Percentiles rank a stretch among this genome's conserved stretches.
These are phyloP conservation scores for Notocelia uddmanniana DNA, from an alignment of 2,888 invertebrate genomes.

Conservation along the genomic window DNA sequence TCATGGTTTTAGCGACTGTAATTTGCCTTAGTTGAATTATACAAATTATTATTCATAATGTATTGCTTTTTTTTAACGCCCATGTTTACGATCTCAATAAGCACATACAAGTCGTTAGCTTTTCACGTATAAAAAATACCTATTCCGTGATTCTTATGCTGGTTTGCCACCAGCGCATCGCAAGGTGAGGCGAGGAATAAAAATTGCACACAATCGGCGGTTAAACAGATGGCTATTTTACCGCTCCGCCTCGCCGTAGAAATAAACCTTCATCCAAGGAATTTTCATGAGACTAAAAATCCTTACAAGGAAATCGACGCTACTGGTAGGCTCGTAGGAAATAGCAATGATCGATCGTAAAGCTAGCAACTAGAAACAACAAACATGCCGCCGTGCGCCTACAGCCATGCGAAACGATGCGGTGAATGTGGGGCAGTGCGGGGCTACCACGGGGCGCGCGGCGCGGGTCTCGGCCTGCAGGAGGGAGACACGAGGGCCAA, in stretches of 20 bases:
- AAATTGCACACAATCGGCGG: neutral
- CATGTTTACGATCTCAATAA: neutral
- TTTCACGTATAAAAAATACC: neutral
- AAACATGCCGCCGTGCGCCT: slow-evolving; percentile 54
- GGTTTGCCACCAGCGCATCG: neutral
- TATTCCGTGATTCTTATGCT: neutral
- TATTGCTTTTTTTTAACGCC: neutral
- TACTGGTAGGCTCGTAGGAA: neutral
- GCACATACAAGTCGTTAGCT: too few species aligned
- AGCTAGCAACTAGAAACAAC: slow-evolving; percentile 46
- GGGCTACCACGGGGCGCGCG: slow-evolving; percentile 70
- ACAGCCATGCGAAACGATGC: slow-evolving; percentile 73
- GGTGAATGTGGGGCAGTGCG: slow-evolving; percentile 84
- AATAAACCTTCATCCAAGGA: neutral
- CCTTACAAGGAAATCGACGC: slow-evolving; percentile 4
- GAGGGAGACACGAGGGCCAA: slow-evolving; percentile 83
- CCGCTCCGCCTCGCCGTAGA: neutral
- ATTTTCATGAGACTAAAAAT: neutral
- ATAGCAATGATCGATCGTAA: slow-evolving; percentile 30
- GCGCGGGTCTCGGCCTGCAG: slow-evolving; percentile 70
- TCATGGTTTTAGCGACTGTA: neutral
- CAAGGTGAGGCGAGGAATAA: neutral
- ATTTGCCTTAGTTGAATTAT: neutral
- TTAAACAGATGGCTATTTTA: neutral
- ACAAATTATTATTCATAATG: neutral